Evolutionary conservation across 2,113 vertebrate species (phyloP).

Genomic region (Pedetes capensis): DNA sequence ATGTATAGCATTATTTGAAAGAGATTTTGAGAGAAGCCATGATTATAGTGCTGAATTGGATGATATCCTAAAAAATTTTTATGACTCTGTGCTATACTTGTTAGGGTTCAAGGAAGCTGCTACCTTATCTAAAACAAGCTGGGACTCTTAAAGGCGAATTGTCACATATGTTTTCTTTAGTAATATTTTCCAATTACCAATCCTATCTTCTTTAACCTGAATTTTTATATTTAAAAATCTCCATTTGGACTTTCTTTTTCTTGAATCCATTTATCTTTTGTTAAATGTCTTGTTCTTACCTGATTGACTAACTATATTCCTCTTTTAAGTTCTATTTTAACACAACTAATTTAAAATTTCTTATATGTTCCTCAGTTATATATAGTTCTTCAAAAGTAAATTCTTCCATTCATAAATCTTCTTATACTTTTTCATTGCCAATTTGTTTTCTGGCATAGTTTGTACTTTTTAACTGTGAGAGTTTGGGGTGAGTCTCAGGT

Average conservation of each 20-base stretch:
- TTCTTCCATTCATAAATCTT: neutral
- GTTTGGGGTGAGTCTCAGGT: neutral
- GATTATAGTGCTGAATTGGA: neutral
- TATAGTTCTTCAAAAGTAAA: neutral
- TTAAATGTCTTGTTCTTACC: neutral
- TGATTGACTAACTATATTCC: neutral
- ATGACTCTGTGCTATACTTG: neutral
- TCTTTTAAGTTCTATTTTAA: neutral
- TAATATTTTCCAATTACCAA: neutral
- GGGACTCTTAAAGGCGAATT: neutral
- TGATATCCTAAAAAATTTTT: conserved; percentile 16
- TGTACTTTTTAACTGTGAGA: neutral
- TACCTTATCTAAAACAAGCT: neutral
- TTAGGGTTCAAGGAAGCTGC: neutral
- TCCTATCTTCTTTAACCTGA: neutral
- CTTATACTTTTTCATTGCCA: neutral
- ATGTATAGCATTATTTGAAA: neutral
- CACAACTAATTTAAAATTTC: neutral
- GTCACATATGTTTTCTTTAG: neutral
- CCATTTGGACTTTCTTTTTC: neutral
- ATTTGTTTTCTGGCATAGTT: neutral
- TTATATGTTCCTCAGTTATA: neutral
- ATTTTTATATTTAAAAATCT: conserved; percentile 12
- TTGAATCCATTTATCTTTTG: neutral
- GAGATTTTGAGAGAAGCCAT: neutral